phyloP scores from a whole-genome alignment of 2,113 vertebrate species.

The Sturnira hondurensis region DNA sequence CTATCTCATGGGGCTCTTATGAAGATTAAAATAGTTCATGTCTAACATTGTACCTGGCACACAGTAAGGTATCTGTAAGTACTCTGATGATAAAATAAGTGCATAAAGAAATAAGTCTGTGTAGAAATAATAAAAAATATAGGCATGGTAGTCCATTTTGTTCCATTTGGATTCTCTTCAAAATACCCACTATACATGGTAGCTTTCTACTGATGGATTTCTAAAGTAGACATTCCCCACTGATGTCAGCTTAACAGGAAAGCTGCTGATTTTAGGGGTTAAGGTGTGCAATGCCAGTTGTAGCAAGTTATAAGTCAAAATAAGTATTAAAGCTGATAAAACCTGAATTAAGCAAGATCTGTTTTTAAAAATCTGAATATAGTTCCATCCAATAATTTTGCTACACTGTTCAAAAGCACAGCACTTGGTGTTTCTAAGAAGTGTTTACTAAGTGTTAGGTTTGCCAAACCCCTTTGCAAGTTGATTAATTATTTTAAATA shows the following conservation, averaged over 20 bases:
- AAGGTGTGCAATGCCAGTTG: neutral
- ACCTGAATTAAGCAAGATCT: neutral
- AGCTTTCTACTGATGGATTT: neutral
- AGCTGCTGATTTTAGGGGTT: neutral
- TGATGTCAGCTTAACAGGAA: neutral
- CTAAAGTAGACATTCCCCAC: neutral
- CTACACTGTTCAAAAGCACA: conserved; percentile 39
- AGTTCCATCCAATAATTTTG: neutral
- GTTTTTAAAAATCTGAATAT: neutral
- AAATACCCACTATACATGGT: neutral
- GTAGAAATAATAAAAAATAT: neutral
- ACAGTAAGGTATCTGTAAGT: neutral
- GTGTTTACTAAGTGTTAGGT: conserved; percentile 24
- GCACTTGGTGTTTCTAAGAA: conserved; percentile 20
- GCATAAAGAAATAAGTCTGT: neutral
- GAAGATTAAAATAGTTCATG: neutral
- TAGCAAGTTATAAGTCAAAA: neutral
- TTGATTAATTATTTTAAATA: neutral
- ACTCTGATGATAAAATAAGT: neutral
- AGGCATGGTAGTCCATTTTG: neutral
- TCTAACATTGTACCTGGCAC: neutral
- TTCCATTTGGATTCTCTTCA: neutral
- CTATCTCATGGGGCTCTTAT: neutral
- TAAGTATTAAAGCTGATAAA: neutral
- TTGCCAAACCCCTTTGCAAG: conserved; percentile 11